Percentiles rank a stretch among this genome's conserved stretches.
Conservation (phyloP, 2,888 invertebrate species). For the Diploptera punctata region DNA sequence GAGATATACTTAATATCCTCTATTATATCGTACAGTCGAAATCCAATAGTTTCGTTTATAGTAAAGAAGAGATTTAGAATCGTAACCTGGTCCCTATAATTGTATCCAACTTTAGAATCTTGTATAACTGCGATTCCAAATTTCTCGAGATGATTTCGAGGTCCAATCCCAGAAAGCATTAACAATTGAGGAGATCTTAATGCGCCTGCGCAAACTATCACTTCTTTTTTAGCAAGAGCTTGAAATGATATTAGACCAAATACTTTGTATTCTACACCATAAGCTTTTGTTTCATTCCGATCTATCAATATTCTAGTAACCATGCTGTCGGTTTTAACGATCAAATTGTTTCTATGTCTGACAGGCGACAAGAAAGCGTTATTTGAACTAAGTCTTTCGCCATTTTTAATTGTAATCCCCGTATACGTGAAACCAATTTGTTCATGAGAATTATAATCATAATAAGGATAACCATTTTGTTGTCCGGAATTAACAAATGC, state of each 20-base stretch:
- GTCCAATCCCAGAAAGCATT: not conserved
- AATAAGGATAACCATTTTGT: not conserved
- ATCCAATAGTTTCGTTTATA: not conserved
- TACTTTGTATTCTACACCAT: conserved; percentile 49
- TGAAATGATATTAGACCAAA: not conserved
- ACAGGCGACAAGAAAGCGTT: not conserved
- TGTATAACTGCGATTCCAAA: not conserved
- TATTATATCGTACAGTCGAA: not conserved
- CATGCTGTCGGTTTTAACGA: not conserved
- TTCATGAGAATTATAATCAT: not conserved
- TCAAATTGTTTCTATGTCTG: not conserved
- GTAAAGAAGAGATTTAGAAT: not conserved
- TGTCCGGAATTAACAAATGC: not conserved
- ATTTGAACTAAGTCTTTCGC: not conserved
- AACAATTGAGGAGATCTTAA: not conserved
- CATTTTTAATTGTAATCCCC: not conserved
- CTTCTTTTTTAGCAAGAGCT: not conserved
- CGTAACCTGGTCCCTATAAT: not conserved
- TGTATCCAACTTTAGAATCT: not conserved
- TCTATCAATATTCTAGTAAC: not conserved
- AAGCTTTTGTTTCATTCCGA: conserved; percentile 52
- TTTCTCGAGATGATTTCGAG: not conserved
- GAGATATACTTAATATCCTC: not conserved
- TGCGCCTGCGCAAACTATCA: not conserved
- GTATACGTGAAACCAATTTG: not conserved